Evolutionary conservation across 2,888 invertebrate species (phyloP).

Genomic region (Imbricaverruca yamaguchii): DNA sequence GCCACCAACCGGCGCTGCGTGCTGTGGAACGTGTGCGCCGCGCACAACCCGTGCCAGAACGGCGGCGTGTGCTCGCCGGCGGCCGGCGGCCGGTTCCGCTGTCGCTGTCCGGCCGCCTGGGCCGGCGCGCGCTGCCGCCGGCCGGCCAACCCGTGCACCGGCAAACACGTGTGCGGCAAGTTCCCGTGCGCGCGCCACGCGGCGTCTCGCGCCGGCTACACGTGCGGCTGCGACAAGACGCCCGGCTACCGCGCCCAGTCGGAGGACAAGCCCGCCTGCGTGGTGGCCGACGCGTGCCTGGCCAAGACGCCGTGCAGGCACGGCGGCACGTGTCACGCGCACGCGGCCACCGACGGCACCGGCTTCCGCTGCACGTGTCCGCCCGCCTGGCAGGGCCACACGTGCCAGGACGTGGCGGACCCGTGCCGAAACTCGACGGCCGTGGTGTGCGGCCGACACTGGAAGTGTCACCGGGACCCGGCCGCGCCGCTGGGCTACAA

Average conservation of each 20-base stretch:
- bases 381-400: neutral
- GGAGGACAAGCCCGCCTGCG: neutral
- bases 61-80: slow-evolving; percentile 10
- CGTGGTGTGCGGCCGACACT: neutral
- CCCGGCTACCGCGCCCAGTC: neutral
- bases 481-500: neutral
- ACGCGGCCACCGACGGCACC: neutral
- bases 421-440: neutral
- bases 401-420: neutral
- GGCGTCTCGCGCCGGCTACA: neutral
- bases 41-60: neutral
- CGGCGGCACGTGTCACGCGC: neutral
- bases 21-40: slow-evolving; percentile 18
- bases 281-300: neutral
- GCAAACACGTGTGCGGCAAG: neutral
- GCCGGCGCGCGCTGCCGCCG: neutral
- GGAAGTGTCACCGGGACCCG: neutral
- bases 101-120: slow-evolving; percentile 13
- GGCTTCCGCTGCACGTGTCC: neutral
- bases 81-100: neutral
- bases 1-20: neutral
- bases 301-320: neutral
- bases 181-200: neutral
- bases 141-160: neutral
- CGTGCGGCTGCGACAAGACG: neutral